phyloP scores from a whole-genome alignment of 92 coral and sea anemone species.

The Anthopleura xanthogrammica region DNA sequence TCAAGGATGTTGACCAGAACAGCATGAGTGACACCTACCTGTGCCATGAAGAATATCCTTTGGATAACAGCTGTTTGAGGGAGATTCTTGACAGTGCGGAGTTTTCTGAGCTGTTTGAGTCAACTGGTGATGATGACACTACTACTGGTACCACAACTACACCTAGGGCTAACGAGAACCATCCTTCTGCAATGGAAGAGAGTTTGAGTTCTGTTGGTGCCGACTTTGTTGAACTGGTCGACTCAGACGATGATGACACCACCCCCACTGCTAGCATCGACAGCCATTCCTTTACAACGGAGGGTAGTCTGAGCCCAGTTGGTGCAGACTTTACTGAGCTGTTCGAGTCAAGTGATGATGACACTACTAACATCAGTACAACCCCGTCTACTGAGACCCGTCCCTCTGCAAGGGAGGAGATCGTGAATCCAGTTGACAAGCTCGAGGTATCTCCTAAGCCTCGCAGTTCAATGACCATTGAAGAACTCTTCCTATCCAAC shows the following conservation, averaged over 20 bases:
- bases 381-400: neutral
- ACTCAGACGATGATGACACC: too few species aligned
- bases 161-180: too few species aligned
- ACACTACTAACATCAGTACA: neutral
- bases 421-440: neutral
- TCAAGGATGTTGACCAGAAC: constrained; percentile 2
- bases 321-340: constrained; percentile 7
- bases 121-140: neutral
- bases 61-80: neutral
- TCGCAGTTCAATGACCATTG: neutral
- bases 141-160: neutral
- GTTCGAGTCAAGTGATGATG: neutral
- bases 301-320: neutral
- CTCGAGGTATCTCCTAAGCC: neutral
- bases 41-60: neutral
- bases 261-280: too few species aligned
- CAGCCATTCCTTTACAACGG: too few species aligned
- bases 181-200: too few species aligned
- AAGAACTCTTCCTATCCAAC: constrained; percentile 1
- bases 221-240: too few species aligned
- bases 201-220: too few species aligned
- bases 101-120: constrained; percentile 18
- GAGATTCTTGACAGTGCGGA: constrained; percentile 17
- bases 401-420: neutral
- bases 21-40: neutral